Conservation (phyloP, 2,797 vertebrate genomes). For the Arnoldichthys spilopterus region DNA sequence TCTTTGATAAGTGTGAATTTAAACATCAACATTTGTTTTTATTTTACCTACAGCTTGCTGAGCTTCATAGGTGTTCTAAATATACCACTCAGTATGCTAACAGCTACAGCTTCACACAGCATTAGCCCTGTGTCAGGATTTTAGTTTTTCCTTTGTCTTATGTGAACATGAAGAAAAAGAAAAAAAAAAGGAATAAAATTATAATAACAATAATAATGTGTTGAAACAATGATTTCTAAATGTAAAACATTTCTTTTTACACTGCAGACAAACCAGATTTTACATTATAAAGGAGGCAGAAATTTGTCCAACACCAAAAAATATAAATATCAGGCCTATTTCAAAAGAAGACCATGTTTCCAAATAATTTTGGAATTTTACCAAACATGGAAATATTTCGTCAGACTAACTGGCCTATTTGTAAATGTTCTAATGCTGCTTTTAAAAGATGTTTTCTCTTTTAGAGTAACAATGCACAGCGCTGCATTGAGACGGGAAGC, state of each 20-base stretch:
- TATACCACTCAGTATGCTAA: not conserved
- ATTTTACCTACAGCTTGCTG: not conserved
- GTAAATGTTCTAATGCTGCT: conserved; percentile 32
- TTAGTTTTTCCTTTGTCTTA: not conserved
- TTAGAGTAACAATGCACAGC: conserved; percentile 36
- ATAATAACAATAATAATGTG: not conserved
- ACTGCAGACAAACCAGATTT: not conserved
- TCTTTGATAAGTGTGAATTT: not conserved
- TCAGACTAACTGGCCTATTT: conserved; percentile 4
- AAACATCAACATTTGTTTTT: not conserved
- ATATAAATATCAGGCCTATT: not conserved
- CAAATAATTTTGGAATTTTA: not conserved
- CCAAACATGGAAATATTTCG: conserved; percentile 8
- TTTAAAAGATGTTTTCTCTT: conserved; percentile 44
- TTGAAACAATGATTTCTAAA: not conserved
- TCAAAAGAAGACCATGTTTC: not conserved
- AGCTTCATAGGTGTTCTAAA: not conserved
- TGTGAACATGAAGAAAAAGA: too few relatives aligned
- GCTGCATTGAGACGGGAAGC: conserved; percentile 51
- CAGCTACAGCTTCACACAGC: not conserved
- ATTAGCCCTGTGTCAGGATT: too few relatives aligned
- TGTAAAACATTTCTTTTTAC: not conserved
- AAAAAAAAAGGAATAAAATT: not conserved
- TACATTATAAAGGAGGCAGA: not conserved
- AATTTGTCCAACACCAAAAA: not conserved